phyloP scores from a whole-genome alignment of 2,797 vertebrate genomes.

The Orestias chungarensis region DNA sequence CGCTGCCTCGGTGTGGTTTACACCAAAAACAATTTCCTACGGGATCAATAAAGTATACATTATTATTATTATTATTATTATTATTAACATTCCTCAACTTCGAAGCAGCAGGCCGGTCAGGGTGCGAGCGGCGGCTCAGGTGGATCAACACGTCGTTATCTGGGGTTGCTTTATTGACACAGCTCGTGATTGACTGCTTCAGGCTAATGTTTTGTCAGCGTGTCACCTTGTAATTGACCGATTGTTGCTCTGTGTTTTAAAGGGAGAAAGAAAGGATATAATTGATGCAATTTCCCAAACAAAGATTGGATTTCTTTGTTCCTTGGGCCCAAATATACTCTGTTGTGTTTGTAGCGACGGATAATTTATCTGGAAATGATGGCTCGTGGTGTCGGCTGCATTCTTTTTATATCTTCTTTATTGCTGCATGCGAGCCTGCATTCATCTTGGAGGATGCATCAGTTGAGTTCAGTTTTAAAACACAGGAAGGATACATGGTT shows the following conservation, averaged over 20 bases:
- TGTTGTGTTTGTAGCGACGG: constrained; percentile 67
- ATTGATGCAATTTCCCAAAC: constrained; percentile 3
- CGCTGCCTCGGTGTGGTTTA: too few species aligned
- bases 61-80: too few species aligned
- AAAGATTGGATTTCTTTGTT: constrained; percentile 16
- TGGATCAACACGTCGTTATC: constrained; percentile 42
- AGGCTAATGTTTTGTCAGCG: constrained; percentile 1
- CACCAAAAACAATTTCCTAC: too few species aligned
- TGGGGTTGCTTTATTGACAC: constrained; percentile 11
- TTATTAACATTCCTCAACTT: constrained; percentile 75
- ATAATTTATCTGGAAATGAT: constrained; percentile 51
- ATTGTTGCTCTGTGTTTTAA: constrained; percentile 14
- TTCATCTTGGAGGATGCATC: constrained; percentile 2
- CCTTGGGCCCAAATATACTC: constrained; percentile 17
- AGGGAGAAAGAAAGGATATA: background rate
- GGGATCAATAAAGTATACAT: too few species aligned
- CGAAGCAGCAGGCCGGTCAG: constrained; percentile 21
- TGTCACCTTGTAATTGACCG: background rate
- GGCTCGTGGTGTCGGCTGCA: constrained; percentile 31
- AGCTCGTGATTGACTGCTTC: background rate
- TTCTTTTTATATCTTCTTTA: constrained; percentile 47
- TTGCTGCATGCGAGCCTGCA: constrained; percentile 2
- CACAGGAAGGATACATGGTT: background rate
- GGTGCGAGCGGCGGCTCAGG: constrained; percentile 36
- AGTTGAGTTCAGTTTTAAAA: constrained; percentile 19